Evolutionary conservation across 2,888 invertebrate species (phyloP).

Genomic region (Meiosimyza platycephala): DNA sequence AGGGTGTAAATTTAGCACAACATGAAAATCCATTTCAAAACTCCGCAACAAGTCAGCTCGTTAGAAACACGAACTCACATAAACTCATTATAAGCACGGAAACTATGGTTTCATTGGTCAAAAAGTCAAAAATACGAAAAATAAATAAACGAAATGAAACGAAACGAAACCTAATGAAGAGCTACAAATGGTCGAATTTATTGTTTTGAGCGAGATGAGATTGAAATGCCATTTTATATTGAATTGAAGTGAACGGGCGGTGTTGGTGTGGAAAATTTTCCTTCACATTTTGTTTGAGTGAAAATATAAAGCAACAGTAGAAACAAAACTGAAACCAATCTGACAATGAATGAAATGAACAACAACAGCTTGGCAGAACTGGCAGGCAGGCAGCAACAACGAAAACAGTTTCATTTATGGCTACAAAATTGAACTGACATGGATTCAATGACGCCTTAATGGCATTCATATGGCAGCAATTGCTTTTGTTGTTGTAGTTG

Average conservation of each 20-base stretch:
- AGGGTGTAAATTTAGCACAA: not conserved
- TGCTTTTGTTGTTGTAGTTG: constrained; percentile 13
- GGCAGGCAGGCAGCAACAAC: not conserved
- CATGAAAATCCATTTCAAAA: constrained; percentile 2
- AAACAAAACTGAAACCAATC: not conserved
- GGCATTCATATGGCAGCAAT: not conserved
- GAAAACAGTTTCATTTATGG: constrained; percentile 1
- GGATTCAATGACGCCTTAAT: constrained; percentile 8
- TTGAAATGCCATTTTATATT: constrained; percentile 18
- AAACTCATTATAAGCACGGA: not conserved
- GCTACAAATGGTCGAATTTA: constrained; percentile 30
- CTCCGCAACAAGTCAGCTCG: not conserved
- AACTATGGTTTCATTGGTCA: not conserved
- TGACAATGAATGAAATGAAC: not conserved
- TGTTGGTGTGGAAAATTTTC: not conserved
- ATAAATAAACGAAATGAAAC: not conserved
- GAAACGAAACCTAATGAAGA: constrained; percentile 19
- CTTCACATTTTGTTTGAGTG: not conserved
- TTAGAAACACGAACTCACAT: not conserved
- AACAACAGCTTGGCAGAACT: not conserved
- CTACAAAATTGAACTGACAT: not conserved
- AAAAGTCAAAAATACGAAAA: constrained; percentile 16
- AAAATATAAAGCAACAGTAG: not conserved
- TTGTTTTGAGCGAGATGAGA: constrained; percentile 26
- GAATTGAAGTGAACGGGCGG: not conserved